Base-by-base conservation (phyloP, 2,797 vertebrate species). In the Clarias pachynema region DNA sequence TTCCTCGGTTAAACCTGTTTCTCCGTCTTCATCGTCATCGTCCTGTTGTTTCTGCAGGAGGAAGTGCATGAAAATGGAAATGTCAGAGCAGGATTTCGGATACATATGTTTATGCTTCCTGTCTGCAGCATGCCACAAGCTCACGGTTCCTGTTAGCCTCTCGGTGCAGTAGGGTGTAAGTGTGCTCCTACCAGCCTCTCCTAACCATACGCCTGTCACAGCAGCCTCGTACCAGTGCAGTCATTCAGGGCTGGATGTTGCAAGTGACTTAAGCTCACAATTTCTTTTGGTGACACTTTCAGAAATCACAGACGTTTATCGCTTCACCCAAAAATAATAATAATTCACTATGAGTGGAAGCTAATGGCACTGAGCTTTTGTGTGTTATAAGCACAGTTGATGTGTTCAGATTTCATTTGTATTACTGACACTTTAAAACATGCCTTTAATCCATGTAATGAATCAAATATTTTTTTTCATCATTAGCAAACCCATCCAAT, bases 1-100 rank as follows among this genome's bases (percentile, higher is more conserved):
- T 59, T 98, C 98, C 84, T 99, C 98, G 0, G 97, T 99, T 90
- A 98, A 93, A 12, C 97, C 98, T 0, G 95, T 98, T 92, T 98
- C 98, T 0, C 97, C 97, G 0, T 99, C 98, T 0, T 99, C 98
- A 0, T 99, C 98, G 0, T 96, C 96, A 0, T 96, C 96, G 0
- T 99, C 98, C 97, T 99, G 95, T 37, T 89, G 92, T 93, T 90
- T 92, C 97, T 98, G 94, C 81, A 62, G 86, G 73, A 68, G 80
- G 60, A 26, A 78, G 26, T 12, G 22, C 20, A 9, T 16, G 62
- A 4, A 12, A 2, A 69, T 10, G 70, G 2, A 14, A 53, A 14
- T 37, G 37, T 80, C 24, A 68, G 31, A 24, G 1, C 20, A 74
- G 5, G 26, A 26, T 31, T 69, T 59, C 66, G 26, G n/a, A 18